Percentiles rank a stretch among this genome's conserved stretches.
phyloP scores from a whole-genome alignment of 1,140 invertebrate genomes.

The Papilio polytes region DNA sequence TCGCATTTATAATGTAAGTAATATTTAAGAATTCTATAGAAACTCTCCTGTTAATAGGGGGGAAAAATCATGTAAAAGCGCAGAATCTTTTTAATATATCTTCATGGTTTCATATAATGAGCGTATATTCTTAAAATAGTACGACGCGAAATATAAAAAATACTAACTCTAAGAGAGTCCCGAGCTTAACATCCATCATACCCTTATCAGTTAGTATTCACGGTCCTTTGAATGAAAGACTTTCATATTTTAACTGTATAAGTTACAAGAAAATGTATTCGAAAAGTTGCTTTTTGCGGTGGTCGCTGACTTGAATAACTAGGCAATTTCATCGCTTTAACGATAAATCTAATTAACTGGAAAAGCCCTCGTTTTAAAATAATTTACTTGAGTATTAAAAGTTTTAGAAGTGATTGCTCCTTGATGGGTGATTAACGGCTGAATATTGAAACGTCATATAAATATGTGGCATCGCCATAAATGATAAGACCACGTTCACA shows the following conservation, averaged over 20 bases:
- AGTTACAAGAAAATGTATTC: not conserved
- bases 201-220: slow-evolving; percentile 15
- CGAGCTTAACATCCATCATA: slow-evolving; percentile 19
- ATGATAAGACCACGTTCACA: no score
- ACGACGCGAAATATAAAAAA: not conserved
- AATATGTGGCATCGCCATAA: no score
- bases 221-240: not conserved
- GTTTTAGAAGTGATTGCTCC: not conserved
- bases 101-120: not conserved
- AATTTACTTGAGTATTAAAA: slow-evolving; percentile 6
- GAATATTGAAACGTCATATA: no score
- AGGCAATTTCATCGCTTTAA: slow-evolving; percentile 17
- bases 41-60: no score
- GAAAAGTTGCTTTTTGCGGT: slow-evolving; percentile 2
- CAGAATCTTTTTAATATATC: no score
- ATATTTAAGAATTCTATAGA: no score
- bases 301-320: slow-evolving; percentile 12
- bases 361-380: slow-evolving; percentile 13
- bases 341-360: slow-evolving; percentile 14
- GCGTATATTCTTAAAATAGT: not conserved
- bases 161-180: not conserved
- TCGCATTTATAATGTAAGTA: no score
- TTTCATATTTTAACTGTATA: slow-evolving; percentile 13
- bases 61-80: no score
- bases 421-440: not conserved